These are phyloP conservation scores for Tyria jacobaeae DNA, from an alignment of 2,888 invertebrate genomes.

Conservation along the genomic window DNA sequence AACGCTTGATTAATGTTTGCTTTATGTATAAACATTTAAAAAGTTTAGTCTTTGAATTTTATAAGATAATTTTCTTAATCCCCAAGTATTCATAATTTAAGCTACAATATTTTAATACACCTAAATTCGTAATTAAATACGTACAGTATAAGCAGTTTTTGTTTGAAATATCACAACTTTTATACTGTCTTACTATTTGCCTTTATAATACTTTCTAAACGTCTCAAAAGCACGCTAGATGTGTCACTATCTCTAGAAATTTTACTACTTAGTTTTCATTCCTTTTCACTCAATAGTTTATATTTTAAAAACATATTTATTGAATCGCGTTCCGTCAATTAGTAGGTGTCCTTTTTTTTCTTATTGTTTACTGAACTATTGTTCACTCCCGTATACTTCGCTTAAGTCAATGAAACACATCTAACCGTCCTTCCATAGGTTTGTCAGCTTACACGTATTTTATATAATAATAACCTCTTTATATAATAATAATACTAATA, in stretches of 20 bases:
- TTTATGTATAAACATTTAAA: conserved; percentile 46
- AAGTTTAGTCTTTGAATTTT: conserved; percentile 29
- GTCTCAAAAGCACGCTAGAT: too few relatives aligned
- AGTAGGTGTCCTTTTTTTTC: too few relatives aligned
- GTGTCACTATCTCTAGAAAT: background rate
- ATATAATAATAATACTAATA: too few relatives aligned
- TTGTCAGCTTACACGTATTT: background rate
- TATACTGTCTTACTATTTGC: background rate
- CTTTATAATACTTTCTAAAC: background rate
- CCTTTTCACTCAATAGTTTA: too few relatives aligned
- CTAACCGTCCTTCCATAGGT: too few relatives aligned
- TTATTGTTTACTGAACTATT: too few relatives aligned
- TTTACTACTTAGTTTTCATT: background rate
- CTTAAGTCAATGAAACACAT: background rate
- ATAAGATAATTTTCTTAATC: conserved; percentile 11
- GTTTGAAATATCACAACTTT: background rate
- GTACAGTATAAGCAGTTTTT: background rate
- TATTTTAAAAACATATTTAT: too few relatives aligned
- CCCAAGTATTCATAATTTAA: background rate
- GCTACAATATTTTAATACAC: background rate
- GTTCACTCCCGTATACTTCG: background rate
- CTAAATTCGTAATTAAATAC: background rate
- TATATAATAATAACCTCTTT: too few relatives aligned
- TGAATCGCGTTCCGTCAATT: too few relatives aligned
- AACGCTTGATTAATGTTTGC: conserved; percentile 48